Base-by-base conservation (phyloP, 2,797 vertebrate genomes). In the Chloroceryle amazona region DNA sequence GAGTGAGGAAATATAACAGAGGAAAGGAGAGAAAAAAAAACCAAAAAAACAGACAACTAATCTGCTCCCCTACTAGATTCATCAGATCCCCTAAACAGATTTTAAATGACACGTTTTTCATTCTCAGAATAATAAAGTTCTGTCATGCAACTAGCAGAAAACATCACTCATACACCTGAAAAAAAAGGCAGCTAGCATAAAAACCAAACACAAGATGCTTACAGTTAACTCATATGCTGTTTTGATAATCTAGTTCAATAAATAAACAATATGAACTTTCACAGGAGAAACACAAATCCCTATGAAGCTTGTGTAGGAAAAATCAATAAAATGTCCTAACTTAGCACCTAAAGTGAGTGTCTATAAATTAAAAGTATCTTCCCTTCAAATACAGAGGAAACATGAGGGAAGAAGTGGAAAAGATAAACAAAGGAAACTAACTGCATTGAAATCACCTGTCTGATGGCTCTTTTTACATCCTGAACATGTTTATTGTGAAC, bases 71-170 rank as follows among this genome's bases (percentile, higher is more conserved):
- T 93, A 44, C 82, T 85, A 96, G 55, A 91, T 96, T 78, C 90
- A 93, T 93, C 81, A 86, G 73, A 52, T 61, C 44, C 79, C 94
- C 83, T 91, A 85, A 96, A 89, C 23, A 92, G 80, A 78, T 90
- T 88, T 97, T 96, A 96, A 97, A 90, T 81, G 93, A 81, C 92
- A 94, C 0, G 3, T 35, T 95, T 90, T 88, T 93, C 51, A 70
- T 95, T 90, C 71, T 84, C 49, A 87, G 16, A 31, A 39, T 44
- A 90, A 93, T 86, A 83, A 96, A 92, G 78, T 86, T 79, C 57
- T 87, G 25, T 54, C 65, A 90, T 63, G 33, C 39, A 84, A 41
- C 65, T 49, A 80, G 71, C 65, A 86, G 73, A 90, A 96, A 93
- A 54, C 35, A 90, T 73, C 41, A 42, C 13, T 91, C 61, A 72